Percentiles rank a stretch among this genome's conserved stretches.
Evolutionary conservation across 1,140 invertebrate genomes (phyloP).

Genomic region (Periplaneta americana): DNA sequence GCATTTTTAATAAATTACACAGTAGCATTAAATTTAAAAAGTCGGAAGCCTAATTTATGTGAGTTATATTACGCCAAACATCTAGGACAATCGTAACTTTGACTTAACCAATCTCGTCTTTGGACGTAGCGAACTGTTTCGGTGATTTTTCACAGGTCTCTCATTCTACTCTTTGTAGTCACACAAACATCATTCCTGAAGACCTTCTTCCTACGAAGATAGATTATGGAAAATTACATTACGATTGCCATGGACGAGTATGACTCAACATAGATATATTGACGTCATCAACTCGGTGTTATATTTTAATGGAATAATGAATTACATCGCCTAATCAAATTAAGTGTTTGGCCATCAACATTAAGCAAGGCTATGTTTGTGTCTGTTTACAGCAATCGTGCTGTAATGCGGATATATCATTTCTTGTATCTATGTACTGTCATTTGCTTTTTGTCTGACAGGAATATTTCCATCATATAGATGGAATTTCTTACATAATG

Average conservation of each 20-base stretch:
- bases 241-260: background rate
- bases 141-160: too few species aligned
- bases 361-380: background rate
- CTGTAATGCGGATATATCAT: background rate
- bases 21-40: background rate
- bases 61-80: too few species aligned
- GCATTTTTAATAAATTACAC: background rate
- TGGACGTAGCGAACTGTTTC: too few species aligned
- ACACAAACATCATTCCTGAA: too few species aligned
- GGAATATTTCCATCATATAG: background rate
- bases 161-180: too few species aligned
- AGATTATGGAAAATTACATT: background rate
- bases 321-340: background rate
- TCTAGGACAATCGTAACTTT: too few species aligned
- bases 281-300: background rate
- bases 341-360: background rate
- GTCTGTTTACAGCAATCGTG: background rate
- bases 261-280: background rate
- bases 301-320: background rate
- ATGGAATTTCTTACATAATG: background rate
- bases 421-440: background rate
- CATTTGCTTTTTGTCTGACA: background rate
- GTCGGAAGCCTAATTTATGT: too few species aligned
- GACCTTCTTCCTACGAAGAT: background rate
- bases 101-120: too few species aligned